Evolutionary conservation across 35 echinoderm and acorn worm species (phyloP).

Genomic region (Lytechinus pictus): DNA sequence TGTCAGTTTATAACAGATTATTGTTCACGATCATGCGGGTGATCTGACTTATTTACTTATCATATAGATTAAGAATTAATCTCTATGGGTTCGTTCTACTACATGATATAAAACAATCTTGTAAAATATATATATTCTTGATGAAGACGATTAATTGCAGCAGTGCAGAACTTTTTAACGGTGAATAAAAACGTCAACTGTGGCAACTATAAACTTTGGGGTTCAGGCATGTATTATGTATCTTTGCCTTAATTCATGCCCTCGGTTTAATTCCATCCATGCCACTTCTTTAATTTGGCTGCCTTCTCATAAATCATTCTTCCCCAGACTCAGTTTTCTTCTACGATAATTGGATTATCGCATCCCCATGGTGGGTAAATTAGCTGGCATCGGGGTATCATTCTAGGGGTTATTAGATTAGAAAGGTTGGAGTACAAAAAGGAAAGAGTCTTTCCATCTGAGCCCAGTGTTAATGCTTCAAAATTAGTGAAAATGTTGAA

Average conservation of each 20-base stretch:
- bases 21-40: too few species aligned
- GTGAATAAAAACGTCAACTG: not conserved
- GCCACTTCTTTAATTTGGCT: too few species aligned
- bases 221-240: not conserved
- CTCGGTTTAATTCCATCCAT: not conserved
- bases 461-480: not conserved
- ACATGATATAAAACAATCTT: too few species aligned
- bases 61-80: too few species aligned
- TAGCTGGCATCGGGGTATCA: not conserved
- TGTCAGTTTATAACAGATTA: too few species aligned
- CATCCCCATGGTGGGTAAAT: not conserved
- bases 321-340: not conserved
- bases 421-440: not conserved
- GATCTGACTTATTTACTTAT: too few species aligned
- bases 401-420: not conserved
- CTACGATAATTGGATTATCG: not conserved
- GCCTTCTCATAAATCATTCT: conserved; percentile 1
- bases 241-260: not conserved
- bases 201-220: not conserved
- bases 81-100: too few species aligned
- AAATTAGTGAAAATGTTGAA: not conserved
- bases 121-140: too few species aligned
- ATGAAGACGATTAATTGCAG: too few species aligned
- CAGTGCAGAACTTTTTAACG: not conserved
- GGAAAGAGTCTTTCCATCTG: not conserved